phyloP scores from a whole-genome alignment of 2,888 invertebrate genomes.

The Megaustenia siamemsis region DNA sequence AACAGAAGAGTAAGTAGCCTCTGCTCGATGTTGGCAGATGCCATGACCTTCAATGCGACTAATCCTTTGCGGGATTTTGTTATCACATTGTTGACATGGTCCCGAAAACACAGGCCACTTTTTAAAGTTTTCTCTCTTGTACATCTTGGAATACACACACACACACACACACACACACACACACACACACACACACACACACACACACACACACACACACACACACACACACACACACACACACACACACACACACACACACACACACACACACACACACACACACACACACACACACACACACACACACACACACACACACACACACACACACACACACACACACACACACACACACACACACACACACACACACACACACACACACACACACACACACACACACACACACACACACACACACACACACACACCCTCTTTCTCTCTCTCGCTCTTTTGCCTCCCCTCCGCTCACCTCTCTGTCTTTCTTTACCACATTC shows the following conservation, averaged over 20 bases:
- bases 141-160: too few species aligned
- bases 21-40: too few species aligned
- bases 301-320: conserved; percentile 23
- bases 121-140: too few species aligned
- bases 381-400: conserved; percentile 20
- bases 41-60: too few species aligned
- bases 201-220: conserved; percentile 20
- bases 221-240: conserved; percentile 25
- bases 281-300: conserved; percentile 29
- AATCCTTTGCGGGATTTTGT: too few species aligned
- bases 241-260: conserved; percentile 35
- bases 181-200: conserved; percentile 9
- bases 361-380: conserved; percentile 31
- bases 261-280: conserved; percentile 42
- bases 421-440: too few species aligned
- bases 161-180: conserved; percentile 29
- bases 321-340: conserved; percentile 21
- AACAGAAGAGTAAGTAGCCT: too few species aligned
- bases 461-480: too few species aligned
- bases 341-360: conserved; percentile 35
- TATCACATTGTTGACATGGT: too few species aligned
- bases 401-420: neutral
- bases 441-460: too few species aligned
- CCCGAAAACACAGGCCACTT: too few species aligned
- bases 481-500: too few species aligned